Conservation (phyloP, 1,140 invertebrate genomes). For the Drosophila kurseongensis region DNA sequence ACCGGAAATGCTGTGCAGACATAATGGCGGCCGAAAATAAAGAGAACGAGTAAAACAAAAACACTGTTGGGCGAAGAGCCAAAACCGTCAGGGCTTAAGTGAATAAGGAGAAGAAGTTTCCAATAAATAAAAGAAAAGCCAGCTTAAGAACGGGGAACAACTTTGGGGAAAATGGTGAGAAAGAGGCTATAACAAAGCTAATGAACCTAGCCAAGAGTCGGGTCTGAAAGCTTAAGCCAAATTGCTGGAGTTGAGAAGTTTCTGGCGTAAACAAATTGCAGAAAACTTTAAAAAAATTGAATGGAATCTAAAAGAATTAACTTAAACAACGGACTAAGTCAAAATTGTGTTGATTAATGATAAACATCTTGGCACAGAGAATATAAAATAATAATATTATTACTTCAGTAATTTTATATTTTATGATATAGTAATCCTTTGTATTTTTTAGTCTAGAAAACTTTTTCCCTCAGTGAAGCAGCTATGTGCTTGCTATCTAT, state of each 20-base stretch:
- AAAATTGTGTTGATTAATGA: too few relatives aligned
- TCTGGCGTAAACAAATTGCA: constrained; percentile 6
- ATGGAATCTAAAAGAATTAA: too few relatives aligned
- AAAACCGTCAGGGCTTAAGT: constrained; percentile 33
- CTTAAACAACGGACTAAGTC: too few relatives aligned
- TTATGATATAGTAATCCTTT: background rate
- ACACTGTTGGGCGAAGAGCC: constrained; percentile 23
- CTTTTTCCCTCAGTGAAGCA: constrained; percentile 14
- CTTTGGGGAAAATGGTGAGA: constrained; percentile 2
- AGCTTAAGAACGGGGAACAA: constrained; percentile 23
- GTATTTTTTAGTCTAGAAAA: background rate
- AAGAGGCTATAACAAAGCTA: constrained; percentile 39
- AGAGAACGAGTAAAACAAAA: constrained; percentile 6
- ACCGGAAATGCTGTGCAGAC: constrained; percentile 57
- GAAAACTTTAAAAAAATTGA: background rate
- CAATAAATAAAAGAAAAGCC: constrained; percentile 53
- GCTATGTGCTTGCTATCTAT: background rate
- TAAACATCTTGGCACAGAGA: too few relatives aligned
- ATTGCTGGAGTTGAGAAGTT: constrained; percentile 28
- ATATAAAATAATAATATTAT: too few relatives aligned
- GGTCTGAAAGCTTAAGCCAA: constrained; percentile 49
- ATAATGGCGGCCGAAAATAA: constrained; percentile 54
- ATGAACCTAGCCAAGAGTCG: constrained; percentile 46
- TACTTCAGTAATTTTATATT: background rate
- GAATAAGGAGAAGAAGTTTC: constrained; percentile 47